Percentiles rank a stretch among this genome's conserved stretches.
phyloP scores from a whole-genome alignment of 2,113 vertebrate genomes.

The Antennarius striatus region DNA sequence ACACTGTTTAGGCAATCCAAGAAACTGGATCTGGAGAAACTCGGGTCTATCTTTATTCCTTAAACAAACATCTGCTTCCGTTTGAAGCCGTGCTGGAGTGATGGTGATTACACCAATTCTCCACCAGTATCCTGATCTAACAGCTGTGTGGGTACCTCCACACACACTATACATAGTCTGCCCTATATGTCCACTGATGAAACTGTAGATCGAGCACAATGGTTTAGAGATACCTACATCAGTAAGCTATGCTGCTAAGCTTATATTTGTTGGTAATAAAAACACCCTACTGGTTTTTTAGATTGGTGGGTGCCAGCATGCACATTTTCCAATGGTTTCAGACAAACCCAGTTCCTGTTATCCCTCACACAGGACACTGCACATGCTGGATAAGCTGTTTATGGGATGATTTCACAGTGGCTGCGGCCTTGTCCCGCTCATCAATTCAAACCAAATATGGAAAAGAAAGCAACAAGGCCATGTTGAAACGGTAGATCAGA shows the following conservation, averaged over 20 bases:
- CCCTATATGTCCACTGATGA: slow-evolving; percentile 1
- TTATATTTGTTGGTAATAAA: slow-evolving; percentile 18
- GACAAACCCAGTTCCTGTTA: slow-evolving; percentile 69
- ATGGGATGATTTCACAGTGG: slow-evolving; percentile 31
- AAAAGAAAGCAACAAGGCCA: slow-evolving; percentile 24
- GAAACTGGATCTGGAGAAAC: slow-evolving; percentile 74
- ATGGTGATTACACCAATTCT: slow-evolving; percentile 76
- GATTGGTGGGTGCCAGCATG: slow-evolving; percentile 64
- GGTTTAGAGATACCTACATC: background rate
- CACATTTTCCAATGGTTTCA: slow-evolving; percentile 66
- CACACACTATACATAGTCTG: slow-evolving; percentile 7
- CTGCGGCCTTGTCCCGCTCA: slow-evolving; percentile 37
- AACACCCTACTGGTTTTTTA: slow-evolving; percentile 70
- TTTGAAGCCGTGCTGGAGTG: slow-evolving; percentile 46
- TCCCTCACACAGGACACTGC: slow-evolving; percentile 62
- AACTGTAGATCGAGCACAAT: slow-evolving; percentile 44
- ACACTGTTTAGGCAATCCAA: slow-evolving; percentile 70
- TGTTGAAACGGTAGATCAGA: slow-evolving; percentile 36
- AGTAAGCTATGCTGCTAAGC: slow-evolving; percentile 16
- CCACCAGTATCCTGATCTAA: slow-evolving; percentile 64
- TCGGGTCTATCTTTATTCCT: slow-evolving; percentile 67
- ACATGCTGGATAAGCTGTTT: slow-evolving; percentile 64
- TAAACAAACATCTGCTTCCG: slow-evolving; percentile 69
- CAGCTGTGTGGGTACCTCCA: slow-evolving; percentile 21
- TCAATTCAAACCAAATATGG: slow-evolving; percentile 43